A percentile compares a stretch with the other conserved stretches of the same genome.
These are phyloP conservation scores for Trissolcus japonicus DNA, from an alignment of 2,888 invertebrate genomes.

Conservation along the genomic window DNA sequence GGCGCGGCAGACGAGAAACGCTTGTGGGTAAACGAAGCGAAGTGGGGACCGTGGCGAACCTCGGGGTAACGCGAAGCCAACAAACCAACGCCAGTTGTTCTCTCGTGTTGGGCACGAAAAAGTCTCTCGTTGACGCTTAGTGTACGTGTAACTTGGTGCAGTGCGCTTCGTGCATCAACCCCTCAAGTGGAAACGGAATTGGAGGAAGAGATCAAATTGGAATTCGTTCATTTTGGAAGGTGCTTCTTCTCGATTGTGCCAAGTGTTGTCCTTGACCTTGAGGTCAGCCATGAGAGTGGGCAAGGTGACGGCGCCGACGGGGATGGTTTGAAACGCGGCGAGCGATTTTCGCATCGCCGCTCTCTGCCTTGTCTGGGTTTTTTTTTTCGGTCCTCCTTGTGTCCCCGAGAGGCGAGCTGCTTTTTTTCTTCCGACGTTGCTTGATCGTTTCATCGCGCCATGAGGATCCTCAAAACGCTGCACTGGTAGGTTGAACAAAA, in stretches of 20 bases:
- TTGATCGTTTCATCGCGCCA: slow-evolving; percentile 67
- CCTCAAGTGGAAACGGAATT: not conserved
- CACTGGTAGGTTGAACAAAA: slow-evolving; percentile 71
- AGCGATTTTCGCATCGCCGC: slow-evolving; percentile 15
- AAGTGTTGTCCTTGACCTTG: slow-evolving; percentile 33
- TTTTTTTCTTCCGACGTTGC: slow-evolving; percentile 30
- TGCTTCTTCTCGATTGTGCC: not conserved
- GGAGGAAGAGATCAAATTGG: not conserved
- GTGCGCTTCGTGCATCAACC: not conserved
- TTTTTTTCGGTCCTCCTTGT: slow-evolving; percentile 52
- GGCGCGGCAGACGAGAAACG: slow-evolving; percentile 16
- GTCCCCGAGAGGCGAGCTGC: slow-evolving; percentile 59
- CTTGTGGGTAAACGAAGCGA: slow-evolving; percentile 23
- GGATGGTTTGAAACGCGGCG: slow-evolving; percentile 25
- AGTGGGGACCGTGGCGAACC: slow-evolving; percentile 55
- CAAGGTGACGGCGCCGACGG: slow-evolving; percentile 12
- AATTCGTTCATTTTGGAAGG: not conserved
- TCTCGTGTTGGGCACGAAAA: slow-evolving; percentile 56
- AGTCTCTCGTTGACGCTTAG: slow-evolving; percentile 1
- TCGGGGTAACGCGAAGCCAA: slow-evolving; percentile 72
- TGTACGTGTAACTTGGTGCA: not conserved
- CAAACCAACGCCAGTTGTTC: slow-evolving; percentile 70
- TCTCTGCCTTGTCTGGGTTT: slow-evolving; percentile 18
- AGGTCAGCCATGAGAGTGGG: slow-evolving; percentile 17
- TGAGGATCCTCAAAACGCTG: slow-evolving; percentile 76